Evolutionary conservation across 2,888 invertebrate species (phyloP).

Genomic region (Stramonita haemastoma): DNA sequence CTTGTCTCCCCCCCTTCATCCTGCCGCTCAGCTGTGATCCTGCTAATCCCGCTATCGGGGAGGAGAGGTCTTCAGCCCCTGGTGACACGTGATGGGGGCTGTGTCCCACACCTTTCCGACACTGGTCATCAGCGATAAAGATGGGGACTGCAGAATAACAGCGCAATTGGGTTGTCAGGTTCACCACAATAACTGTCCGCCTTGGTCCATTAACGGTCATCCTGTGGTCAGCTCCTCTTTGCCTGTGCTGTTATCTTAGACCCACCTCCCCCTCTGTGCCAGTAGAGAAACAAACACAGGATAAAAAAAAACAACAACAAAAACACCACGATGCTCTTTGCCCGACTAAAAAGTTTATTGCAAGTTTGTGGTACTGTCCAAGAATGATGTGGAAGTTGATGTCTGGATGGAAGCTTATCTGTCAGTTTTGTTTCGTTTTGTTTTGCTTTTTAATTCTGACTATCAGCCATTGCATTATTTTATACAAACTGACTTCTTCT

Average conservation of each 20-base stretch:
- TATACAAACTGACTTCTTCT: no score
- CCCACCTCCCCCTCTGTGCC: not conserved
- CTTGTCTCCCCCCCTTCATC: not conserved
- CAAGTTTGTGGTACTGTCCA: no score
- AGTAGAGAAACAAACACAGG: no score
- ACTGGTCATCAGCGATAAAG: not conserved
- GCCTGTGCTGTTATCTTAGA: not conserved
- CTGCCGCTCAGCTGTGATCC: not conserved
- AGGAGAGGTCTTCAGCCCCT: not conserved
- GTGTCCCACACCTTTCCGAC: not conserved
- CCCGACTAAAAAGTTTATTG: no score
- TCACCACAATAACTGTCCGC: not conserved
- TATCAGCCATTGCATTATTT: no score
- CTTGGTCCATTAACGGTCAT: not conserved
- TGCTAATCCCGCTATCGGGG: not conserved
- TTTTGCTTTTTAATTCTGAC: not conserved
- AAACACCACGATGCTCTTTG: no score
- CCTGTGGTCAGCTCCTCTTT: not conserved
- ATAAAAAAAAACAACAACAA: no score
- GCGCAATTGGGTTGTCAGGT: not conserved
- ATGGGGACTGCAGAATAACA: not conserved
- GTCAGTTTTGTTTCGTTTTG: not conserved
- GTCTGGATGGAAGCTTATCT: not conserved
- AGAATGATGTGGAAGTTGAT: no score
- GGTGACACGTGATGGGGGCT: slow-evolving; percentile 4